Evolutionary conservation across 2,888 invertebrate species (phyloP).

Genomic region (Parapristionchus giblindavisi): DNA sequence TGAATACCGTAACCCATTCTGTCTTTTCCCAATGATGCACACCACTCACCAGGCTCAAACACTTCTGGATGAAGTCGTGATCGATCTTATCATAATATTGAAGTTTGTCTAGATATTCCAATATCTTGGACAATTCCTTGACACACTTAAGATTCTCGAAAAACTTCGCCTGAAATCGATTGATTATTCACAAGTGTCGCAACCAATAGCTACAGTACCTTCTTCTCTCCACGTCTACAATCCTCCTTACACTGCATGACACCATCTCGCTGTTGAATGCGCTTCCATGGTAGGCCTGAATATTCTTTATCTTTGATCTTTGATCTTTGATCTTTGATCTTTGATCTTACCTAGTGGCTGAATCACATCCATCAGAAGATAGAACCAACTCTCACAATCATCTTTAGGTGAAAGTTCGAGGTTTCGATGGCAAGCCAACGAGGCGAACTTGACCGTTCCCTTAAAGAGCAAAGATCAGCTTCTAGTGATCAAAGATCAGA

Average conservation of each 20-base stretch:
- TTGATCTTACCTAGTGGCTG: constrained; percentile 3
- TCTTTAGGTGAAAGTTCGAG: constrained; percentile 59
- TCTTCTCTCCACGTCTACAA: neutral
- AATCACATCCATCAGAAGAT: constrained; percentile 61
- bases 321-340: neutral
- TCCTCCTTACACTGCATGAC: constrained; percentile 54
- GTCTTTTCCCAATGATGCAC: no score
- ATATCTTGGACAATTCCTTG: constrained; percentile 50
- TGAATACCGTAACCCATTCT: no score
- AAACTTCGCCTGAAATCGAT: constrained; percentile 39
- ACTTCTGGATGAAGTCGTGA: no score
- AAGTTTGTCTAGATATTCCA: constrained; percentile 55
- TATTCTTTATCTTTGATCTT: neutral
- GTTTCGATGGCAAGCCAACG: constrained; percentile 56
- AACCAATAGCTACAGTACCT: neutral
- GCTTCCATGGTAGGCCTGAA: constrained; percentile 60
- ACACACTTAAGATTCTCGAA: constrained; percentile 42
- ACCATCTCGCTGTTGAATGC: constrained; percentile 48
- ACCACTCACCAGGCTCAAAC: no score
- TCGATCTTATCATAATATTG: constrained; percentile 50
- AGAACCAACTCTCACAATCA: constrained; percentile 65
- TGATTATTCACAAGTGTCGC: neutral
- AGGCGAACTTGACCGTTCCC: constrained; percentile 65
- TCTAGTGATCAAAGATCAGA: neutral
- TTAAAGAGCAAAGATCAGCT: no score